Evolutionary conservation across 2,888 invertebrate genomes (phyloP).

Genomic region (Leptogaster cylindrica): DNA sequence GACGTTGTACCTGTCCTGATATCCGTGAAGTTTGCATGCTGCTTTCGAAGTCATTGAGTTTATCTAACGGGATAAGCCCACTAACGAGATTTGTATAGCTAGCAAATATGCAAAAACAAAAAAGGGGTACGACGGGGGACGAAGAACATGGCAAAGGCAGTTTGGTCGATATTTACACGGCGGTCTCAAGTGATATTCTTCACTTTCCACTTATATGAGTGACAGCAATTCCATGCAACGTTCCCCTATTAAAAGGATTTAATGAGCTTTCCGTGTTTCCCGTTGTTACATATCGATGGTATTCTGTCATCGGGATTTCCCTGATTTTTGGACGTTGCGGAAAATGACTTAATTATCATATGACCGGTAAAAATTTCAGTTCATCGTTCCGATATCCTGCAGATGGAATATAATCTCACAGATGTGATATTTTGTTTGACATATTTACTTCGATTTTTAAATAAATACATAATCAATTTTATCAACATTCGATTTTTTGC

Average conservation of each 20-base stretch:
- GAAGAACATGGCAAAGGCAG: conserved; percentile 24
- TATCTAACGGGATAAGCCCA: conserved; percentile 32
- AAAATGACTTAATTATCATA: no score
- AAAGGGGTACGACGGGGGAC: no score
- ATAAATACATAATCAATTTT: no score
- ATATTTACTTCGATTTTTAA: no score
- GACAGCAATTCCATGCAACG: conserved; percentile 21
- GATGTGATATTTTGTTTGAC: no score
- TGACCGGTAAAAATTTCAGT: no score
- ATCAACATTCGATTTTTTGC: no score
- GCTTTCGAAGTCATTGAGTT: conserved; percentile 34
- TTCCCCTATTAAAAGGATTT: conserved; percentile 18
- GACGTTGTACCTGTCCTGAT: not conserved
- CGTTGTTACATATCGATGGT: no score
- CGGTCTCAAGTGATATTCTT: conserved; percentile 23
- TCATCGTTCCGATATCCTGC: no score
- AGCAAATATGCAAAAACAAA: conserved; percentile 26
- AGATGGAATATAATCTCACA: no score
- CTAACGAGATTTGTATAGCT: conserved; percentile 29
- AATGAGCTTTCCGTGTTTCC: conserved; percentile 25
- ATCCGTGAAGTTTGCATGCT: not conserved
- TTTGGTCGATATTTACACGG: conserved; percentile 30
- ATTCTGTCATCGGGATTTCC: no score
- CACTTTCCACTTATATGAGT: conserved; percentile 5
- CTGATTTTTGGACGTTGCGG: no score